Percentiles rank a stretch among this genome's conserved stretches.
Conservation (phyloP, 2,797 vertebrate genomes). For the Pseudochirops cupreus region DNA sequence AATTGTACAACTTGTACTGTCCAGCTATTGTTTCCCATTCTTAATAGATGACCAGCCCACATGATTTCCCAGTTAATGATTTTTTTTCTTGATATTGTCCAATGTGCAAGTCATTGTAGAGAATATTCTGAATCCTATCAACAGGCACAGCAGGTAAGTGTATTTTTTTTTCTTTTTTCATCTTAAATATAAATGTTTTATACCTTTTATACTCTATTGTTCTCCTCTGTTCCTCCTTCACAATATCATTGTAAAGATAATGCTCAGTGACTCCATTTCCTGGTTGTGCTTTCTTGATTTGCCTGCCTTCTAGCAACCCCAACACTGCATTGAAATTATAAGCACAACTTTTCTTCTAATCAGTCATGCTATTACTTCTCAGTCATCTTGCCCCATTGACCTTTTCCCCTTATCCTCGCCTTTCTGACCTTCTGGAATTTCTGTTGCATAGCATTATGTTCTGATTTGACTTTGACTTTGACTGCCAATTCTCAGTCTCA, state of each 20-base stretch:
- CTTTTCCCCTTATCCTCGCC: not conserved
- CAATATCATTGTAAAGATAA: not conserved
- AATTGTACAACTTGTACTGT: not conserved
- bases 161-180: not conserved
- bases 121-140: not conserved
- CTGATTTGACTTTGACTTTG: not conserved
- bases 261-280: not conserved
- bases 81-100: not conserved
- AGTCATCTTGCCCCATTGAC: not conserved
- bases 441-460: not conserved
- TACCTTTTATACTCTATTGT: not conserved
- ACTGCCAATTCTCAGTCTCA: not conserved
- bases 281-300: not conserved
- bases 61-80: not conserved
- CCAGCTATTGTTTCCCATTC: not conserved
- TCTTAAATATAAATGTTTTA: not conserved
- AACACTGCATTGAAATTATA: not conserved
- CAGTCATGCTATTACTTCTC: not conserved
- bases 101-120: not conserved
- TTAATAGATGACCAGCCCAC: not conserved
- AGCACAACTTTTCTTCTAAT: not conserved
- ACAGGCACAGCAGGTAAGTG: not conserved
- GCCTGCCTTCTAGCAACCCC: not conserved
- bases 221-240: not conserved
- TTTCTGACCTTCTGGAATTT: not conserved